Base-by-base conservation (phyloP, 1,140 invertebrate species). In the Drosophila takahashii region DNA sequence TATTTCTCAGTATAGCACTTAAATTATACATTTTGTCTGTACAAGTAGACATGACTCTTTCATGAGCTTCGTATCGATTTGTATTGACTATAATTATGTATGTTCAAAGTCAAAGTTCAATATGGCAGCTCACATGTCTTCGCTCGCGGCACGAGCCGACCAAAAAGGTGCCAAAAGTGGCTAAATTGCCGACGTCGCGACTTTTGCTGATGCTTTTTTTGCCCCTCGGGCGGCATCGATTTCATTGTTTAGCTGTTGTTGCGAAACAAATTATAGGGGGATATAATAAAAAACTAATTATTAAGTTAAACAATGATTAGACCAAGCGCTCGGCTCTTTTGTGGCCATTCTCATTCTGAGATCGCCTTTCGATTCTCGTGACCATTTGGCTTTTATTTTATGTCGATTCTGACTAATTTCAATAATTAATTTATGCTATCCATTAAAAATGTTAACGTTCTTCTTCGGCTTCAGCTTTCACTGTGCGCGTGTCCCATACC, bases 291-390 rank as follows among this genome's bases (percentile, higher is more conserved):
- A 83, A 79, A 66, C 76, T 83, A 89, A 87, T 87, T 89, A 83
- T 81, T 70, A 77, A 89, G 84, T 87, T 87, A 89, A 87, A 87
- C 66, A 89, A 89, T 77, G 84, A 87, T 87, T 77, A 89, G 83
- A 89, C 66, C 37, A 45, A 67, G 71, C 72, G 59, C 64, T 22
- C 22, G 22, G 22, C 22, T 22, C 22, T 22, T 58, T 41, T 61
- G 77, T 57, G 39, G 34, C 53, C 27, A 50, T 47, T 71, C 53
- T 57, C 34, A 51, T 48, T 60, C 66, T 37, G 9, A 54, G 48
- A 50, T 54, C 66, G 18, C 64, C 51, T 70, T 57, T 56, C 67
- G 34, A 52, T 47, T 53, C 52, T 57, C 32, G 27, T 54, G 45
- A 37, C 53, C 39, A 57, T 71, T 62, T 41, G 50, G 34, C 51